Percentiles rank a stretch among this genome's conserved stretches.
phyloP scores from a whole-genome alignment of 1,140 invertebrate genomes.

The Drosophila cardini region DNA sequence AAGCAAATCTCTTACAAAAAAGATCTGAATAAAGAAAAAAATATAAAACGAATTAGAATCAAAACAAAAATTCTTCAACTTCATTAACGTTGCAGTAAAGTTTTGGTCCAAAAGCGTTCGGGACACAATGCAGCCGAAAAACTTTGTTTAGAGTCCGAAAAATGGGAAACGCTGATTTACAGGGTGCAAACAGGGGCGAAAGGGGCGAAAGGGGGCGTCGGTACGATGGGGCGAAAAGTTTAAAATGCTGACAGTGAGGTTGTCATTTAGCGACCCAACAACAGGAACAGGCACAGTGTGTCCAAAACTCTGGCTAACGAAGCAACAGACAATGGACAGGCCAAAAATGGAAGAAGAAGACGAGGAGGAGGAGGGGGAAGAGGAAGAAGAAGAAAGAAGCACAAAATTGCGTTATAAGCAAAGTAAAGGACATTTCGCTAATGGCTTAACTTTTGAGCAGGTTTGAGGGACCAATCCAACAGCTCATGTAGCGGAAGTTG shows the following conservation, averaged over 20 bases:
- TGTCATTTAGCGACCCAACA: conserved; percentile 68
- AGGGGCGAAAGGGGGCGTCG: background rate
- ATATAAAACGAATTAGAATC: conserved; percentile 34
- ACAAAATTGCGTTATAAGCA: conserved; percentile 81
- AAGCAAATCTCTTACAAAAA: conserved; percentile 26
- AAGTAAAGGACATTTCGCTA: conserved; percentile 82
- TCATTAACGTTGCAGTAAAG: conserved; percentile 75
- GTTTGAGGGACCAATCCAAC: conserved; percentile 14
- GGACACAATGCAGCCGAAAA: conserved; percentile 54
- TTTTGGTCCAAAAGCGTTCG: conserved; percentile 36
- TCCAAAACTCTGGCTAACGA: conserved; percentile 66
- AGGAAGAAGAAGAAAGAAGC: conserved; percentile 44
- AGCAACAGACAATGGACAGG: conserved; percentile 72
- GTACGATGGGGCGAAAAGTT: conserved; percentile 50
- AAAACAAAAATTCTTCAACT: conserved; percentile 71
- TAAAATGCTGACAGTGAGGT: conserved; percentile 77
- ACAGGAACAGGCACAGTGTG: conserved; percentile 47
- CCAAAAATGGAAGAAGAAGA: conserved; percentile 8
- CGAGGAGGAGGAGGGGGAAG: too few relatives aligned
- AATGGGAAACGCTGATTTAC: conserved; percentile 45
- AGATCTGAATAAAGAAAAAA: background rate
- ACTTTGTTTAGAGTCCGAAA: conserved; percentile 54
- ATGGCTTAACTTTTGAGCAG: conserved; percentile 79
- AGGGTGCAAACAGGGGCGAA: background rate
- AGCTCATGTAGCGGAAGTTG: conserved; percentile 72